Conservation (phyloP, 2,797 vertebrate genomes). For the Coendou prehensilis region DNA sequence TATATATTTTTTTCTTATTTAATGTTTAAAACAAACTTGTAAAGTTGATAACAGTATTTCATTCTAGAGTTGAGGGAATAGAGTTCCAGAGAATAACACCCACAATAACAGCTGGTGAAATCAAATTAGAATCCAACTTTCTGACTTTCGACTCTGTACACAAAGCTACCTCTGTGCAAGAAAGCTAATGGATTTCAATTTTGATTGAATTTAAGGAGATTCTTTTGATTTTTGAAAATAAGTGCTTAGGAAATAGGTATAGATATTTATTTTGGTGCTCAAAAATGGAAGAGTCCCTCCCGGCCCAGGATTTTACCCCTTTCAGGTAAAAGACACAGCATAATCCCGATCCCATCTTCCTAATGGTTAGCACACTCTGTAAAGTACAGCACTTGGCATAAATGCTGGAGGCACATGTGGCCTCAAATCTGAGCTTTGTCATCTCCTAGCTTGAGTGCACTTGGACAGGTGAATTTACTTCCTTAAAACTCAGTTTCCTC, state of each 20-base stretch:
- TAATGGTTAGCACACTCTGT: not conserved
- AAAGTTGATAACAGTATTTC: slow-evolving; percentile 32
- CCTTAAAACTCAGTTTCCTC: not conserved
- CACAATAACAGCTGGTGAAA: not conserved
- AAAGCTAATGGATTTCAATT: not conserved
- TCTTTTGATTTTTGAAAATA: slow-evolving; percentile 40
- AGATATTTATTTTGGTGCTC: slow-evolving; percentile 13
- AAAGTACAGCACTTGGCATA: not conserved
- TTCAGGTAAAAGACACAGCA: not conserved
- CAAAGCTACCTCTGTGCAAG: not conserved
- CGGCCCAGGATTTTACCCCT: not conserved
- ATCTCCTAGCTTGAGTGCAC: not conserved
- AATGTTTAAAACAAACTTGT: slow-evolving; percentile 31
- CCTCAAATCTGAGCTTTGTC: not conserved
- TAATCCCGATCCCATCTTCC: not conserved
- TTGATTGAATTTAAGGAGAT: not conserved
- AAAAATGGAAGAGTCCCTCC: not conserved
- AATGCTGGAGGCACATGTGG: not conserved
- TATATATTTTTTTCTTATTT: not conserved
- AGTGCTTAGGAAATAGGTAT: not conserved
- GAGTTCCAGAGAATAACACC: not conserved
- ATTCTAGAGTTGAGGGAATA: not conserved
- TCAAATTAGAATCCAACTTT: not conserved
- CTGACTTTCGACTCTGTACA: not conserved
- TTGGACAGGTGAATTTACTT: not conserved